phyloP scores from a whole-genome alignment of 2,888 invertebrate genomes.

The Drosophila kambysellisi region DNA sequence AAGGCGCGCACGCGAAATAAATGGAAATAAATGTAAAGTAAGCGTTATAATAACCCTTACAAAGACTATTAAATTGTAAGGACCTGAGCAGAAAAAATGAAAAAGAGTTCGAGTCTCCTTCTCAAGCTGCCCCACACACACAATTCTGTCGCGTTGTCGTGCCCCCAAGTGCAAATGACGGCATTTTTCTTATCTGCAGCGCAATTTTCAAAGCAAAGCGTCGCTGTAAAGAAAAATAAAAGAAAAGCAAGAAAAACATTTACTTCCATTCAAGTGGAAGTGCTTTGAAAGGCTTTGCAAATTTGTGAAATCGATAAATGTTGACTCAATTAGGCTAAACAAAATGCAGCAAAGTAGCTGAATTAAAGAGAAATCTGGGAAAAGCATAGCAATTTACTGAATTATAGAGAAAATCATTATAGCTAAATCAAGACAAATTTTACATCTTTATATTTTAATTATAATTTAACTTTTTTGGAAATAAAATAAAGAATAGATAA shows the following conservation, averaged over 20 bases:
- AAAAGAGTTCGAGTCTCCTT: slow-evolving; percentile 16
- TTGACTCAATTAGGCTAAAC: slow-evolving; percentile 6
- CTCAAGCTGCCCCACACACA: neutral
- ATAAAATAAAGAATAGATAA: too few relatives aligned
- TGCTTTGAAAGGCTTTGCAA: neutral
- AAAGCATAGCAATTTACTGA: neutral
- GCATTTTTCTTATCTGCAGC: slow-evolving; percentile 29
- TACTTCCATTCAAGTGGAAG: slow-evolving; percentile 6
- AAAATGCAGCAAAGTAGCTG: neutral
- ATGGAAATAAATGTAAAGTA: slow-evolving; percentile 35
- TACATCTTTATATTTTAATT: neutral
- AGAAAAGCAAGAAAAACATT: slow-evolving; percentile 27
- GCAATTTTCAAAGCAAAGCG: slow-evolving; percentile 28
- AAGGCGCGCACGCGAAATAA: slow-evolving; percentile 17
- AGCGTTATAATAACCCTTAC: slow-evolving; percentile 58
- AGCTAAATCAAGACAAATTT: neutral
- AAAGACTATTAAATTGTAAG: slow-evolving; percentile 53
- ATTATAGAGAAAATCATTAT: neutral
- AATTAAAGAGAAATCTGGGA: neutral
- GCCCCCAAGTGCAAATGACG: slow-evolving; percentile 36
- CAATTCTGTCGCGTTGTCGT: neutral
- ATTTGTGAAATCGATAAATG: slow-evolving; percentile 25
- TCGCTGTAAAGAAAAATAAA: slow-evolving; percentile 6
- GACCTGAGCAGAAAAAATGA: slow-evolving; percentile 4
- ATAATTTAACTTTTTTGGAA: neutral